phyloP scores from a whole-genome alignment of 2,113 vertebrate species.

The Cyphomyrus plagiostoma region DNA sequence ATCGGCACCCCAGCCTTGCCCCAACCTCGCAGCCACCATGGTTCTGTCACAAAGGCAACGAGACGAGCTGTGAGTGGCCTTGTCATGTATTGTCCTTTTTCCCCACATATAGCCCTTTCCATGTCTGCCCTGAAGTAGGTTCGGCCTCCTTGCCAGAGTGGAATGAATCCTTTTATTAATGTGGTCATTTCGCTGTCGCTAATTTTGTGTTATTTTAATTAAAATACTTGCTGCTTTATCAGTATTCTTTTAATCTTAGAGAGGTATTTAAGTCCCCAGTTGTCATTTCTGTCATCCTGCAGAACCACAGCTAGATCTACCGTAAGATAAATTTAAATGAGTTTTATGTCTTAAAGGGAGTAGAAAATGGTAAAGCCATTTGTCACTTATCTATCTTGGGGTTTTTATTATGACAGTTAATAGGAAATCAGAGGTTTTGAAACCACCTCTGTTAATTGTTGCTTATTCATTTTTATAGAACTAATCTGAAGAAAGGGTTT shows the following conservation, averaged over 20 bases:
- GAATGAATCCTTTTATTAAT: not conserved
- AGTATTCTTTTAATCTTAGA: not conserved
- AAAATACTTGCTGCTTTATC: not conserved
- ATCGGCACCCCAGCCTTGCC: constrained; percentile 55
- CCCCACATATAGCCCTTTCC: not conserved
- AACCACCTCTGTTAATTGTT: not conserved
- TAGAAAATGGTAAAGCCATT: not conserved
- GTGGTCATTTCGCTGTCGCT: not conserved
- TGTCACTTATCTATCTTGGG: not conserved
- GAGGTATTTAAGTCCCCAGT: not conserved
- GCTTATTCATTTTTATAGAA: not conserved
- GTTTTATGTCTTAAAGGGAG: constrained; percentile 12
- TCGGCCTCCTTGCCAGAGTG: not conserved
- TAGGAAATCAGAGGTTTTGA: not conserved
- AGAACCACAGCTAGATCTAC: not conserved
- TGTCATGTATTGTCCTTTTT: not conserved
- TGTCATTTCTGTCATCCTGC: not conserved
- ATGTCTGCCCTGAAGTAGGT: not conserved
- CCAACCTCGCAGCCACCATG: constrained; percentile 72
- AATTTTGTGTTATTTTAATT: not conserved
- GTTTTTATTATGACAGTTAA: constrained; percentile 1
- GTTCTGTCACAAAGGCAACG: constrained; percentile 99
- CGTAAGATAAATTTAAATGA: constrained; percentile 9
- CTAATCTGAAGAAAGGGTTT: not conserved
- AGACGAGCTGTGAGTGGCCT: constrained; percentile 90